phyloP scores from a whole-genome alignment of 2,113 vertebrate genomes.

The Toxotes chatareus region DNA sequence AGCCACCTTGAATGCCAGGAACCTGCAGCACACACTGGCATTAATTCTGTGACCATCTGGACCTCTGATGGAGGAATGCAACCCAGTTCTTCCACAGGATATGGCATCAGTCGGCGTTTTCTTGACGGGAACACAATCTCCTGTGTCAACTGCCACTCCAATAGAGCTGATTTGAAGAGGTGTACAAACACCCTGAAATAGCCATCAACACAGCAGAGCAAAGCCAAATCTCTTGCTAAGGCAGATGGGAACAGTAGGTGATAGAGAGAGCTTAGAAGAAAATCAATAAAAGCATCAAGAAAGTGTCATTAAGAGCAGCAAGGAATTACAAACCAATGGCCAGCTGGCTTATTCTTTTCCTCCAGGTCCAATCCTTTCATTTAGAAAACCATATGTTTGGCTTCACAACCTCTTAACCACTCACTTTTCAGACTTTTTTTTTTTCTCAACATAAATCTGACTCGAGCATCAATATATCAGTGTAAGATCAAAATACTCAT shows the following conservation, averaged over 20 bases:
- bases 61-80: slow-evolving; percentile 46
- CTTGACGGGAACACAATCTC: slow-evolving; percentile 36
- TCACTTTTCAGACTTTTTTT: slow-evolving; percentile 14
- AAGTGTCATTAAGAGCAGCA: slow-evolving; percentile 22
- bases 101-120: slow-evolving; percentile 31
- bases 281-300: slow-evolving; percentile 61
- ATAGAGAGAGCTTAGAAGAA: slow-evolving; percentile 12
- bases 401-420: neutral
- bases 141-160: slow-evolving; percentile 10
- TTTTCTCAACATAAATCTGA: slow-evolving; percentile 37
- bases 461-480: slow-evolving; percentile 16
- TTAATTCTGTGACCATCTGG: slow-evolving; percentile 39
- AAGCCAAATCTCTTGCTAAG: slow-evolving; percentile 24
- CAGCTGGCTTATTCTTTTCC: slow-evolving; percentile 50
- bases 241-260: slow-evolving; percentile 53
- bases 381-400: slow-evolving; percentile 58
- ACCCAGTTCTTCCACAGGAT: slow-evolving; percentile 43
- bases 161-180: slow-evolving; percentile 26
- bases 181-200: slow-evolving; percentile 14
- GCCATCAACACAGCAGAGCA: neutral
- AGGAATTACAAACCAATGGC: slow-evolving; percentile 46
- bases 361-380: slow-evolving; percentile 29
- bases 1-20: slow-evolving; percentile 40
- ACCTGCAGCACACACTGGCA: slow-evolving; percentile 50
- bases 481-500: neutral